Evolutionary conservation across 1,140 invertebrate species (phyloP).

Genomic region (Neuroterus valhalla): DNA sequence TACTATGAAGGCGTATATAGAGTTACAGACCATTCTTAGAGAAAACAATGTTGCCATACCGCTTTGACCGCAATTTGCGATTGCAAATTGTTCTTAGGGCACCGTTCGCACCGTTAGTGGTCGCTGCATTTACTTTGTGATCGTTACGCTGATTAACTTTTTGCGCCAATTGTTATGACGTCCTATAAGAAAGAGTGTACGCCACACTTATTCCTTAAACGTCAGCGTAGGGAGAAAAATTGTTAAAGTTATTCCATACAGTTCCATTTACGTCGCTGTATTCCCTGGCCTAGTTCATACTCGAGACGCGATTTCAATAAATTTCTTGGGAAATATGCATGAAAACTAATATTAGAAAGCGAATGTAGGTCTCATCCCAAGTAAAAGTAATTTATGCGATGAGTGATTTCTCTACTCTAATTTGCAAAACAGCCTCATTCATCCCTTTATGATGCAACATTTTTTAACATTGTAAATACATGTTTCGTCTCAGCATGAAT

Average conservation of each 20-base stretch:
- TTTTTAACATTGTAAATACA: too few species aligned
- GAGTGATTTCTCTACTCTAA: background rate
- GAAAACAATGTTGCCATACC: slow-evolving; percentile 17
- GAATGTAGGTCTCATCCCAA: background rate
- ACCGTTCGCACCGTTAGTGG: background rate
- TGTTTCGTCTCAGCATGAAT: too few species aligned
- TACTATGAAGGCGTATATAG: too few species aligned
- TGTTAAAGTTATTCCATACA: too few species aligned
- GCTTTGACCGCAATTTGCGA: background rate
- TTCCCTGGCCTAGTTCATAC: background rate
- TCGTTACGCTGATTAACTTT: background rate
- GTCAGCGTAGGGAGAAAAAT: too few species aligned
- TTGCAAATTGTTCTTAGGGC: background rate
- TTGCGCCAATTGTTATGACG: too few species aligned
- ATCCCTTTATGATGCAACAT: background rate
- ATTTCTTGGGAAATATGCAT: background rate
- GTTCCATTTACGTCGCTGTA: too few species aligned
- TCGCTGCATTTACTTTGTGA: background rate
- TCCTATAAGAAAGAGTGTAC: too few species aligned
- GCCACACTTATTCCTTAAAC: too few species aligned
- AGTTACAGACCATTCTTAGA: background rate
- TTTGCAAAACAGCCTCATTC: background rate
- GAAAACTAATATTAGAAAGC: slow-evolving; percentile 18
- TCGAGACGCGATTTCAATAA: background rate
- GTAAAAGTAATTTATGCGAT: background rate